These are phyloP conservation scores for Dendronephthya gigantea DNA, from an alignment of 64 coral and sea anemone species.

Conservation along the genomic window DNA sequence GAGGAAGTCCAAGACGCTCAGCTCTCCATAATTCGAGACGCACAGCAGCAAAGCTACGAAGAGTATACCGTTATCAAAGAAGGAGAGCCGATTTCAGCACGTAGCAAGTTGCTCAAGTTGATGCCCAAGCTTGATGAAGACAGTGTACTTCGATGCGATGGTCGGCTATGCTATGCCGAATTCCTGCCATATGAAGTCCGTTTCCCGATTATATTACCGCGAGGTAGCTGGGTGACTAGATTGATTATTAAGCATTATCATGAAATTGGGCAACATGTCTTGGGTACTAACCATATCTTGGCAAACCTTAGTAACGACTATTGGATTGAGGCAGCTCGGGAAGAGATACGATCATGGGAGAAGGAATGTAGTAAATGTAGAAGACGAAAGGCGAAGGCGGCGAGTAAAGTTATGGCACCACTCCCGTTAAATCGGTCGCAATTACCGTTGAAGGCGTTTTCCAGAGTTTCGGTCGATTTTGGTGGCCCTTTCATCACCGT, in stretches of 20 bases:
- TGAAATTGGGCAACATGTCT: neutral
- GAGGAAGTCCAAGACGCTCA: neutral
- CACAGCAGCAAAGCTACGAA: neutral
- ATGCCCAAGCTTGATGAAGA: neutral
- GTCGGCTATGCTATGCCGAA: too few species aligned
- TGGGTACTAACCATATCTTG: slow-evolving; percentile 9
- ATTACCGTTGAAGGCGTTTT: slow-evolving; percentile 24
- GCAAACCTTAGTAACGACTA: neutral
- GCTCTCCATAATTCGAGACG: too few species aligned
- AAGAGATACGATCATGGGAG: neutral
- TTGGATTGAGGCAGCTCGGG: neutral
- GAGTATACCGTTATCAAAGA: neutral
- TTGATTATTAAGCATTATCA: neutral
- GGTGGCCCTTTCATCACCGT: neutral
- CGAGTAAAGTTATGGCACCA: slow-evolving; percentile 42
- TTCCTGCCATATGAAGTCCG: neutral
- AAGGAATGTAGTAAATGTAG: neutral
- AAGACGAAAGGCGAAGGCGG: slow-evolving; percentile 10
- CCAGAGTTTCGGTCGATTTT: neutral
- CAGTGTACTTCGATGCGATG: neutral
- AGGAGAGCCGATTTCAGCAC: neutral
- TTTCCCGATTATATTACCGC: neutral
- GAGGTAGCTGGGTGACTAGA: neutral
- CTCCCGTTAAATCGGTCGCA: slow-evolving; percentile 30
- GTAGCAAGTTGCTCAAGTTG: neutral